These are phyloP conservation scores for Corythornis madagascariensis DNA, from an alignment of 2,113 vertebrate genomes.

Conservation along the genomic window DNA sequence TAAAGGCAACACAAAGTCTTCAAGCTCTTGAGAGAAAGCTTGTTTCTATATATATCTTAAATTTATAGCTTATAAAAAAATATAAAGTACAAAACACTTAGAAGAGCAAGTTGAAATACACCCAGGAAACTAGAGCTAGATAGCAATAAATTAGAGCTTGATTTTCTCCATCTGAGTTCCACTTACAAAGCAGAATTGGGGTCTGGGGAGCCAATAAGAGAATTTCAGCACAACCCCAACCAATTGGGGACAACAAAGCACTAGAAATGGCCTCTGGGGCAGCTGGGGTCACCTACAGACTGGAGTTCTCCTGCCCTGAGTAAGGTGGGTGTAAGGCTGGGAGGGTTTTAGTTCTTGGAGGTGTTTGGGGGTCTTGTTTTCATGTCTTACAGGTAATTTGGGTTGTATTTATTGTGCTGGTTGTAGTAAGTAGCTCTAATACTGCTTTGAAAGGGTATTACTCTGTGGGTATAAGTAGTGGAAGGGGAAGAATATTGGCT, in stretches of 20 bases:
- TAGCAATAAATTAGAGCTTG: not conserved
- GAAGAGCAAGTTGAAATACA: not conserved
- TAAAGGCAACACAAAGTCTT: not conserved
- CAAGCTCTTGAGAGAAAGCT: not conserved
- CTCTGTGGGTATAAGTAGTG: not conserved
- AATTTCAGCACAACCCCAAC: not conserved
- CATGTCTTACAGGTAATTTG: not conserved
- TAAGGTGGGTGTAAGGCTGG: rapidly evolving
- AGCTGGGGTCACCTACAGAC: rapidly evolving
- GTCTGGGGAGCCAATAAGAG: rapidly evolving
- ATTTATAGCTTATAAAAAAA: not conserved
- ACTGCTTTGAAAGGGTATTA: not conserved
- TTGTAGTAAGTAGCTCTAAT: rapidly evolving
- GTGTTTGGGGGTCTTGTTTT: rapidly evolving
- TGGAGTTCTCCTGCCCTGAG: rapidly evolving
- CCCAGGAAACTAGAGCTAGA: not conserved
- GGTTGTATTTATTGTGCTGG: rapidly evolving
- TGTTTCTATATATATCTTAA: not conserved
- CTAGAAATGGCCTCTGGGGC: not conserved
- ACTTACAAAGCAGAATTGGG: rapidly evolving
- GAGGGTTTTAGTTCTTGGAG: not conserved
- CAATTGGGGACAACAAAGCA: not conserved
- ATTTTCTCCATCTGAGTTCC: not conserved
- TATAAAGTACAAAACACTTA: not conserved
- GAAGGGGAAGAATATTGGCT: rapidly evolving